A percentile compares a stretch with the other conserved stretches of the same genome.
These are phyloP conservation scores for Gallinago solitaria DNA, from an alignment of 2,797 vertebrate genomes.

Conservation along the genomic window DNA sequence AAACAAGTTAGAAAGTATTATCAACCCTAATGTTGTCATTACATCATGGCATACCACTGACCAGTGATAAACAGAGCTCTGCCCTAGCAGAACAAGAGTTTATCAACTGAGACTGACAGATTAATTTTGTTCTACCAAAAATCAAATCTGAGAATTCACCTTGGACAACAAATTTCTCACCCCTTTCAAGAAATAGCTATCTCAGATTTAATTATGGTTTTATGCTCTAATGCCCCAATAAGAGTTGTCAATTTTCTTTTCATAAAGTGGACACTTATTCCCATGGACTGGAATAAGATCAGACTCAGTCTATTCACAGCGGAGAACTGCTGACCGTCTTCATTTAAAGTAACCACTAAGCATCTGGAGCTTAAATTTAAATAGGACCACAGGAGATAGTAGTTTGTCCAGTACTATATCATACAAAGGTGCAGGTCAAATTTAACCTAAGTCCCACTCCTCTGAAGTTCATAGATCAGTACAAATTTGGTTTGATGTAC, in stretches of 20 bases:
- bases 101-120: neutral
- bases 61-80: neutral
- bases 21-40: neutral
- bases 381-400: neutral
- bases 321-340: neutral
- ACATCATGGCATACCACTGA: neutral
- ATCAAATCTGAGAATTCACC: neutral
- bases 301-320: neutral
- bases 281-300: neutral
- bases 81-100: neutral
- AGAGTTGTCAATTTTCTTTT: neutral
- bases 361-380: neutral
- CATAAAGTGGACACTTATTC: neutral
- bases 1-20: neutral
- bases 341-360: neutral
- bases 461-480: neutral
- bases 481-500: neutral
- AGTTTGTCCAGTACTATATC: neutral
- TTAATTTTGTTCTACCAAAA: neutral
- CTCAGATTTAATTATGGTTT: neutral
- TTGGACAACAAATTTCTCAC: neutral
- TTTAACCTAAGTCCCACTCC: neutral
- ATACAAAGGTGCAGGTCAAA: neutral
- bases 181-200: neutral
- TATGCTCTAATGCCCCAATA: neutral